Conservation (phyloP, 2,113 vertebrate species). For the Phocoena phocoena region DNA sequence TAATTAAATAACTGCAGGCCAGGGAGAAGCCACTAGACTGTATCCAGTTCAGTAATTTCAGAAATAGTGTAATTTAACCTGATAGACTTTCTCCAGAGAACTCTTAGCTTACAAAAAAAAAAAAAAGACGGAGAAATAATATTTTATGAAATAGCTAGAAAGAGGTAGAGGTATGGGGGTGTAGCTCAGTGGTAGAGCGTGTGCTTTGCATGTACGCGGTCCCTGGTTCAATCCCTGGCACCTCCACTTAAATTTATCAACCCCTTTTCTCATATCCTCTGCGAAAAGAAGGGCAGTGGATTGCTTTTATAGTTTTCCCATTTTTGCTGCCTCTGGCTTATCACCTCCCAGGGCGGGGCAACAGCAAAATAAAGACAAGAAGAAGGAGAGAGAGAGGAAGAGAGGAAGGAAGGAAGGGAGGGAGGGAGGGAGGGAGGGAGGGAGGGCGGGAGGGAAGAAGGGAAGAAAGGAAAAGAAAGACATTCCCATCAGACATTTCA, state of each 20-base stretch:
- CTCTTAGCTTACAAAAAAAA: too few species aligned
- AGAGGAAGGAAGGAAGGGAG: too few species aligned
- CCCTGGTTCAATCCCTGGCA: neutral
- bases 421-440: too few species aligned
- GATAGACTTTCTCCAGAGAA: neutral
- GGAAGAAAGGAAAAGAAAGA: too few species aligned
- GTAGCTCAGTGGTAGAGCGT: slow-evolving; percentile 32
- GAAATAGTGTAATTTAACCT: neutral
- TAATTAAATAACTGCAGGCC: neutral
- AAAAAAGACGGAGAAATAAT: neutral
- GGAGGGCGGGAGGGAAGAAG: too few species aligned
- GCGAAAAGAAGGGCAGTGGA: neutral
- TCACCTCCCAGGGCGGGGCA: neutral
- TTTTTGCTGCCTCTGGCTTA: neutral
- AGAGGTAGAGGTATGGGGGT: rapidly evolving
- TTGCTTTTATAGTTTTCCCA: neutral
- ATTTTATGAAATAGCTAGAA: neutral
- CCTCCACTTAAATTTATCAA: rapidly evolving
- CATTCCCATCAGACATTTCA: neutral
- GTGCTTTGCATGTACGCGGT: neutral
- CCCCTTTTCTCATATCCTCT: neutral
- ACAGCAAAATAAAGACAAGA: neutral
- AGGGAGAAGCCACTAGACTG: neutral
- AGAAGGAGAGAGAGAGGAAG: neutral
- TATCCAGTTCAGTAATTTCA: neutral